Percentiles rank a stretch among this genome's conserved stretches.
These are phyloP conservation scores for Drosophila pseudotalamancana DNA, from an alignment of 2,888 invertebrate species.

Conservation along the genomic window DNA sequence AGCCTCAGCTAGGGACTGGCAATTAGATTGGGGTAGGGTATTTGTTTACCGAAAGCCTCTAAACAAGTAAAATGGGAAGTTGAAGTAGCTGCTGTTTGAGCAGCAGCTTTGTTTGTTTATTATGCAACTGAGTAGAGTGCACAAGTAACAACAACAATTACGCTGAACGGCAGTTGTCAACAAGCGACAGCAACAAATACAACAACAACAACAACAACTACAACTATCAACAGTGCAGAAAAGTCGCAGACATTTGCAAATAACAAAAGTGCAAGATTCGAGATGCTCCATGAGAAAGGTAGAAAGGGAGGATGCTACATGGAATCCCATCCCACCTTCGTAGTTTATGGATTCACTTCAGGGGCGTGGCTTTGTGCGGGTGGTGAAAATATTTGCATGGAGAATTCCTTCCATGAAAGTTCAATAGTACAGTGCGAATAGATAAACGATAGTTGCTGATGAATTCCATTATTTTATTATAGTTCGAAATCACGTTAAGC, in stretches of 20 bases:
- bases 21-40: background rate
- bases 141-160: constrained; percentile 35
- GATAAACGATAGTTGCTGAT: background rate
- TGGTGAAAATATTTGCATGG: constrained; percentile 10
- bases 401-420: constrained; percentile 11
- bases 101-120: constrained; percentile 43
- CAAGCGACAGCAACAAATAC: constrained; percentile 20
- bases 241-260: constrained; percentile 32
- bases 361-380: constrained; percentile 10
- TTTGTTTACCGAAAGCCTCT: constrained; percentile 3
- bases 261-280: constrained; percentile 31
- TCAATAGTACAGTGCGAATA: background rate
- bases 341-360: constrained; percentile 1
- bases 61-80: constrained; percentile 33
- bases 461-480: background rate
- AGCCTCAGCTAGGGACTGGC: background rate
- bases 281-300: constrained; percentile 30
- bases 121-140: constrained; percentile 73
- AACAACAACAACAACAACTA: constrained; percentile 13
- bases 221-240: constrained; percentile 30
- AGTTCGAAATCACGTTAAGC: background rate
- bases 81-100: constrained; percentile 25
- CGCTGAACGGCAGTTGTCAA: constrained; percentile 32
- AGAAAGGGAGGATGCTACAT: background rate
- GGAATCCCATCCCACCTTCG: constrained; percentile 20